These are phyloP conservation scores for Rallus crepitans DNA, from an alignment of 2,797 vertebrate species.

Conservation along the genomic window DNA sequence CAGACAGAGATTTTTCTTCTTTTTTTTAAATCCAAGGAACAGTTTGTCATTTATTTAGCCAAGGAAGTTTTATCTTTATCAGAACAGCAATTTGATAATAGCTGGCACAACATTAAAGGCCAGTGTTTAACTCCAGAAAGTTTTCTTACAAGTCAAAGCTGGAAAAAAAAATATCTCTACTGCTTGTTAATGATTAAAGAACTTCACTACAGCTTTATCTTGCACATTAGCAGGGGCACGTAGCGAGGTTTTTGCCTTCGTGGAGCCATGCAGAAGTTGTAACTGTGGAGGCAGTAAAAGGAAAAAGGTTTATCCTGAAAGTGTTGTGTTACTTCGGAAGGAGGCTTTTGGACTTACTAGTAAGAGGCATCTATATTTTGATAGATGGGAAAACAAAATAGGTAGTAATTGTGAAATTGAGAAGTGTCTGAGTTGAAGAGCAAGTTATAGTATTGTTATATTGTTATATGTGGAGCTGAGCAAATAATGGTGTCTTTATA, in stretches of 20 bases:
- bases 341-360: not conserved
- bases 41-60: not conserved
- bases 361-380: not conserved
- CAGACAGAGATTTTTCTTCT: not conserved
- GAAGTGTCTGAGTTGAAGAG: not conserved
- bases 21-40: not conserved
- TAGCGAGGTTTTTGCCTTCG: not conserved
- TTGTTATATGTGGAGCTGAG: not conserved
- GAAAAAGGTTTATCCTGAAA: not conserved
- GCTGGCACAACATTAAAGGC: slow-evolving; percentile 9
- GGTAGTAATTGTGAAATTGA: not conserved
- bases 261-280: not conserved
- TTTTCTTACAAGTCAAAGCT: not conserved
- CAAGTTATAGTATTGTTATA: not conserved
- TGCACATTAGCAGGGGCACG: not conserved
- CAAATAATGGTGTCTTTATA: not conserved
- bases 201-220: not conserved
- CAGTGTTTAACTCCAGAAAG: not conserved
- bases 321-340: not conserved
- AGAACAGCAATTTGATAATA: not conserved
- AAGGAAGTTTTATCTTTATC: not conserved
- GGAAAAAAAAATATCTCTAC: not conserved
- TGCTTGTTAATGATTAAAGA: slow-evolving; percentile 13
- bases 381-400: not conserved
- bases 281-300: not conserved